Evolutionary conservation across 1,140 invertebrate species (phyloP).

Genomic region (Saccostrea echinata): DNA sequence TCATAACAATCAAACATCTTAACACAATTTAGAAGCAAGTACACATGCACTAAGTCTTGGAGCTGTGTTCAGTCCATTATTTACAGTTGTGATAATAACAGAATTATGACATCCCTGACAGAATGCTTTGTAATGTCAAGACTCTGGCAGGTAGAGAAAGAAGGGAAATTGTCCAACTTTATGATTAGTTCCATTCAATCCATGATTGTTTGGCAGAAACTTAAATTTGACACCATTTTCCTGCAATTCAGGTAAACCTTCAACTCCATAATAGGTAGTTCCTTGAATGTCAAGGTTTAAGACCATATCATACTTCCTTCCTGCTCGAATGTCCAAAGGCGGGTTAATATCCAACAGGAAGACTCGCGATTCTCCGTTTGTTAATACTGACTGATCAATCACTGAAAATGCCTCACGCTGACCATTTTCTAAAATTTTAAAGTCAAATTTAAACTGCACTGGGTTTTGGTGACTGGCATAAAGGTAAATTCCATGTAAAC

Average conservation of each 20-base stretch:
- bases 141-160: not conserved
- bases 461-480: not conserved
- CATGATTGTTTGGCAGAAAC: not conserved
- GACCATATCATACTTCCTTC: slow-evolving; percentile 12
- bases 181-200: slow-evolving; percentile 13
- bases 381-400: not conserved
- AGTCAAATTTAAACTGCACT: not conserved
- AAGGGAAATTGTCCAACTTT: slow-evolving; percentile 15
- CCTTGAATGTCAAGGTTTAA: not conserved
- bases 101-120: not conserved
- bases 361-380: slow-evolving; percentile 3
- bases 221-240: not conserved
- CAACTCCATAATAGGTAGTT: not conserved
- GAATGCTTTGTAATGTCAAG: not conserved
- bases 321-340: slow-evolving; percentile 7
- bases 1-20: no score
- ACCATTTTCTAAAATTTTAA: slow-evolving; percentile 3
- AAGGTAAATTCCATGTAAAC: slow-evolving; percentile 7
- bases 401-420: not conserved
- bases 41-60: no score
- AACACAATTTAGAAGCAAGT: no score
- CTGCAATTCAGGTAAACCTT: not conserved
- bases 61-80: no score
- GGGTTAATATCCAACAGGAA: not conserved
- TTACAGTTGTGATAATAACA: no score